phyloP scores from a whole-genome alignment of 2,797 vertebrate genomes.

The Eupleurogrammus muticus region DNA sequence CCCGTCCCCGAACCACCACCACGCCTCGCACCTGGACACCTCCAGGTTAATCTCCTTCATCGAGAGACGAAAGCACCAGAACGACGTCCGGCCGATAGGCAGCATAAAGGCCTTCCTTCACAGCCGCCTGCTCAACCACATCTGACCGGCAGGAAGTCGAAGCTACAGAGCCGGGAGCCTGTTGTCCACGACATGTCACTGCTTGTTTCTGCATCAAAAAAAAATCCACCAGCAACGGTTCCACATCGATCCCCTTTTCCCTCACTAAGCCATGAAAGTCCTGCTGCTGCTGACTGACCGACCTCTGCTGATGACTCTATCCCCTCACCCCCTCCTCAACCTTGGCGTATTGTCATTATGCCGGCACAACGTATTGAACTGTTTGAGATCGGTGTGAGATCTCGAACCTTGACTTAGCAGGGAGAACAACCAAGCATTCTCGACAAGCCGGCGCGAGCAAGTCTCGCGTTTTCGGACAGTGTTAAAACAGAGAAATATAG shows the following conservation, averaged over 20 bases:
- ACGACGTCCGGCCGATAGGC: constrained; percentile 91
- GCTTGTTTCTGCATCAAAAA: not conserved
- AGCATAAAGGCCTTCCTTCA: constrained; percentile 92
- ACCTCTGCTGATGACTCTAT: constrained; percentile 74
- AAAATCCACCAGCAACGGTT: constrained; percentile 54
- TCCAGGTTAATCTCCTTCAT: constrained; percentile 95
- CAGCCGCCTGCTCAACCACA: constrained; percentile 91
- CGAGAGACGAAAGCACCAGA: constrained; percentile 96
- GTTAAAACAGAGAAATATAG: constrained; percentile 86
- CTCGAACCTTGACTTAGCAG: constrained; percentile 83
- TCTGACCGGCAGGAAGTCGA: constrained; percentile 72
- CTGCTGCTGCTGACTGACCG: constrained; percentile 88
- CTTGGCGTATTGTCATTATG: constrained; percentile 73
- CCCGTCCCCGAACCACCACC: constrained; percentile 54
- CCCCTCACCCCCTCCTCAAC: constrained; percentile 28
- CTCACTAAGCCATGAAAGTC: constrained; percentile 83
- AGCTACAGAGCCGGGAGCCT: not conserved
- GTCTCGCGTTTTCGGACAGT: constrained; percentile 81
- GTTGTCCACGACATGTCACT: constrained; percentile 7
- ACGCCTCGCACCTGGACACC: constrained; percentile 87
- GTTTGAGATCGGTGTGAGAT: constrained; percentile 68
- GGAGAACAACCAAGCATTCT: constrained; percentile 83
- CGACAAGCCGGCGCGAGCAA: constrained; percentile 78
- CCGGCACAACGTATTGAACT: constrained; percentile 78
- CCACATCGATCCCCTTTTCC: constrained; percentile 87